These are phyloP conservation scores for Numenius phaeopus DNA, from an alignment of 2,797 vertebrate species.

Conservation along the genomic window DNA sequence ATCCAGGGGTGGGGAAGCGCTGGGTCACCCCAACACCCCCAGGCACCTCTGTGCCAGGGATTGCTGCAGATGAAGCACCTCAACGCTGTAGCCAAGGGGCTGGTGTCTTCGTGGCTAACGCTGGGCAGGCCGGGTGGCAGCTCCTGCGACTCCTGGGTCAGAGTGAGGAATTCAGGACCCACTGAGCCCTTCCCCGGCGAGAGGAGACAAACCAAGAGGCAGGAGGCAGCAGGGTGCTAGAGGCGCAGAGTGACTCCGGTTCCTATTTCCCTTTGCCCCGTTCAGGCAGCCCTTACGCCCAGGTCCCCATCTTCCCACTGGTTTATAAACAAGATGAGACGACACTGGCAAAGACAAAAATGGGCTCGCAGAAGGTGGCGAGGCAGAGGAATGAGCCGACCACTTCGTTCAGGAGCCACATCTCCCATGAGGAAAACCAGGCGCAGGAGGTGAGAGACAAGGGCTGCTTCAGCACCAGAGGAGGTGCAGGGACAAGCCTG, in stretches of 20 bases:
- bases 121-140: not conserved
- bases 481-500: not conserved
- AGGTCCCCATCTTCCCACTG: slow-evolving; percentile 59
- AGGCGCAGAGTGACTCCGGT: not conserved
- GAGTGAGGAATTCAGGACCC: not conserved
- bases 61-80: not conserved
- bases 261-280: not conserved
- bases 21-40: not conserved
- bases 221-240: not conserved
- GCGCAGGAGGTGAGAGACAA: slow-evolving; percentile 53
- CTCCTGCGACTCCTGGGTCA: not conserved
- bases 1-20: not conserved
- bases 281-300: slow-evolving; percentile 60
- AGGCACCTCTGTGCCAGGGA: not conserved
- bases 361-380: slow-evolving; percentile 30
- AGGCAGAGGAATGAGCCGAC: slow-evolving; percentile 46
- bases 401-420: slow-evolving; percentile 24
- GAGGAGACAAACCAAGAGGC: not conserved
- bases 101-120: not conserved
- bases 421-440: slow-evolving; percentile 51
- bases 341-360: slow-evolving; percentile 41
- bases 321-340: slow-evolving; percentile 41
- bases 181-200: rapidly evolving
- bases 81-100: not conserved
- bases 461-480: not conserved